A percentile compares a stretch with the other conserved stretches of the same genome.
phyloP scores from a whole-genome alignment of 2,888 invertebrate genomes.

The Synanthedon andrenaeformis region DNA sequence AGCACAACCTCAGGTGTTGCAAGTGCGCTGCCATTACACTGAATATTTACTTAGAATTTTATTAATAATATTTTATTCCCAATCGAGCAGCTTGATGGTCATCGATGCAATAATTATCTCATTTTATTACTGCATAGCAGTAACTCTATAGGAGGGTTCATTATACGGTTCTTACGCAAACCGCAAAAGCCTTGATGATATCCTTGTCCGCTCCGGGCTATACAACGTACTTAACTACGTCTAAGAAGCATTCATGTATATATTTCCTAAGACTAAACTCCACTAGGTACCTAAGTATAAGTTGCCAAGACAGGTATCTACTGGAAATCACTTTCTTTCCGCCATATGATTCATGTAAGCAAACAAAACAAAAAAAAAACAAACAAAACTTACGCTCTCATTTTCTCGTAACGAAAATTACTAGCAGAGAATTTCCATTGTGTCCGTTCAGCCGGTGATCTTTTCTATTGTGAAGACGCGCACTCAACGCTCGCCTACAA shows the following conservation, averaged over 20 bases:
- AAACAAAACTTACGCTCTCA: slow-evolving; percentile 61
- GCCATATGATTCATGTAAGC: background rate
- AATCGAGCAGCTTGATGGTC: no score
- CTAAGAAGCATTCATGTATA: no score
- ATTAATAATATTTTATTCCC: no score
- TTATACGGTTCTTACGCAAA: background rate
- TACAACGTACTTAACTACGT: no score
- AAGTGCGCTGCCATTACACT: no score
- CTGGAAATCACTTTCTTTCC: background rate
- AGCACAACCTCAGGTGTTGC: no score
- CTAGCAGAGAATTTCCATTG: slow-evolving; percentile 48
- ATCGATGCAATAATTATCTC: no score
- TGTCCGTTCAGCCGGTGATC: slow-evolving; percentile 33
- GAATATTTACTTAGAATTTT: no score
- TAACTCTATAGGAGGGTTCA: background rate
- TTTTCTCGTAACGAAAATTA: slow-evolving; percentile 57
- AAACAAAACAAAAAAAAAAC: slow-evolving; percentile 27
- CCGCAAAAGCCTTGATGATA: background rate
- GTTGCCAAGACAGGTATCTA: background rate
- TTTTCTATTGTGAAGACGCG: slow-evolving; percentile 24
- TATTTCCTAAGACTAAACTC: no score
- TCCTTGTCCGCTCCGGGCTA: background rate
- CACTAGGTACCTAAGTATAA: no score
- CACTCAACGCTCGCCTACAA: slow-evolving; percentile 32
- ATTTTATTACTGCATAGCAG: no score